Percentiles rank a stretch among this genome's conserved stretches.
Conservation (phyloP, 1,140 invertebrate genomes). For the Bombyx mori region ASM3026992v2 NC_085122.1:948501-949000, state of each 20-base stretch:
- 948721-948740: not conserved
- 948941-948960: too few relatives aligned
- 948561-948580: conserved; percentile 12
- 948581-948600: conserved; percentile 28
- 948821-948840: not conserved
- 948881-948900: too few relatives aligned
- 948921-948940: too few relatives aligned
- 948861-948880: too few relatives aligned
- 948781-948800: conserved; percentile 26
- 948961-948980: too few relatives aligned
- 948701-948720: conserved; percentile 15
- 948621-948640: conserved; percentile 14
- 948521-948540: conserved; percentile 39
- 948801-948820: conserved; percentile 11
- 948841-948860: too few relatives aligned
- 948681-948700: conserved; percentile 53
- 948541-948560: conserved; percentile 36
- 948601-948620: conserved; percentile 22
- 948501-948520: conserved; percentile 43
- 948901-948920: too few relatives aligned
- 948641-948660: conserved; percentile 19
- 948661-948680: conserved; percentile 29
- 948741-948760: not conserved
- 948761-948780: conserved; percentile 27
- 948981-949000: too few relatives aligned